phyloP scores from a whole-genome alignment of 1,140 invertebrate species.

The Dufourea novaeangliae region DNA sequence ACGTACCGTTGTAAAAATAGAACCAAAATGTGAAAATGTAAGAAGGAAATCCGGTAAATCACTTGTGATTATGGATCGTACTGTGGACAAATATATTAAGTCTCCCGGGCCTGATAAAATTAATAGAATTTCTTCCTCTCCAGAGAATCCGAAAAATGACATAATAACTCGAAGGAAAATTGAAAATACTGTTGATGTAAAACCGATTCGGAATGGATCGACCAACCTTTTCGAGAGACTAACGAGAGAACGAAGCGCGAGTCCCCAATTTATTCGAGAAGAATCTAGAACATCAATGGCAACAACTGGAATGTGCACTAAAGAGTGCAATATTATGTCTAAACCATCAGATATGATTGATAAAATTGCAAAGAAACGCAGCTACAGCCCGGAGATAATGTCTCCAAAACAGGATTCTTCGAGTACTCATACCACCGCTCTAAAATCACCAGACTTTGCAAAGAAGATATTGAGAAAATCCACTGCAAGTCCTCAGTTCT shows the following conservation, averaged over 20 bases:
- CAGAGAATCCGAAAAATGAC: background rate
- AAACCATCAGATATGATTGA: background rate
- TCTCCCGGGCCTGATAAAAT: too few species aligned
- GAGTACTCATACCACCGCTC: background rate
- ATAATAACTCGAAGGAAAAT: background rate
- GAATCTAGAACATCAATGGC: slow-evolving; percentile 4
- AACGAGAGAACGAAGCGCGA: slow-evolving; percentile 3
- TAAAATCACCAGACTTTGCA: background rate
- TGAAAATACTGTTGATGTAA: background rate
- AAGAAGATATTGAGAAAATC: background rate
- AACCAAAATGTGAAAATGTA: background rate
- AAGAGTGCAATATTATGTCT: background rate
- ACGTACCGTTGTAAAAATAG: background rate
- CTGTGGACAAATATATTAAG: background rate
- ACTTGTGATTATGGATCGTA: background rate
- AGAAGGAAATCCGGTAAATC: background rate
- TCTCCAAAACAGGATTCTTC: background rate
- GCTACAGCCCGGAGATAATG: background rate
- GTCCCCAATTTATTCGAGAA: slow-evolving; percentile 23
- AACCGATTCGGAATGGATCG: background rate
- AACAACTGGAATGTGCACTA: background rate
- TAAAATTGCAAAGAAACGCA: background rate
- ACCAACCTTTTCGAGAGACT: background rate
- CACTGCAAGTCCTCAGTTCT: slow-evolving; percentile 14
- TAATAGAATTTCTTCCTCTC: background rate